A percentile compares a stretch with the other conserved stretches of the same genome.
Evolutionary conservation across 2,113 vertebrate genomes (phyloP).

Genomic region (Sarotherodon lohbergeri): DNA sequence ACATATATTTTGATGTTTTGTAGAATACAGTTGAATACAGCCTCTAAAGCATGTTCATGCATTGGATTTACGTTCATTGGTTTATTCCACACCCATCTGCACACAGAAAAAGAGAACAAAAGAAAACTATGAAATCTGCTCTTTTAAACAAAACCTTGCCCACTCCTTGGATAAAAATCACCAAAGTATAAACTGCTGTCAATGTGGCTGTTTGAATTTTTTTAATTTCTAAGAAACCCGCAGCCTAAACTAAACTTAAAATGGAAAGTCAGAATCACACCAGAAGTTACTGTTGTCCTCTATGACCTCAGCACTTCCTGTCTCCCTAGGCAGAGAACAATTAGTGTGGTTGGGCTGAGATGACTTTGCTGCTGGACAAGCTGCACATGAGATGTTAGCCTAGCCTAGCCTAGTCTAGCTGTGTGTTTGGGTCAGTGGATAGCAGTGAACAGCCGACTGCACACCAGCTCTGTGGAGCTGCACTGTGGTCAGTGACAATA

Average conservation of each 20-base stretch:
- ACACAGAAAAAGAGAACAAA: background rate
- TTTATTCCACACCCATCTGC: background rate
- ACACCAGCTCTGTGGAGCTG: constrained; percentile 11
- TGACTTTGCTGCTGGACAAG: constrained; percentile 65
- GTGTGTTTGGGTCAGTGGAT: constrained; percentile 42
- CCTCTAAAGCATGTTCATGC: background rate
- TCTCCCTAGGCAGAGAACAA: constrained; percentile 44
- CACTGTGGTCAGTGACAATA: background rate
- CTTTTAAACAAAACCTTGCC: background rate
- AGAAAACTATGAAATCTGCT: background rate
- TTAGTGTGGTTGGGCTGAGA: constrained; percentile 53
- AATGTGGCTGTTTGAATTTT: background rate
- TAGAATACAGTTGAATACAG: background rate
- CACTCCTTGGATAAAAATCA: background rate
- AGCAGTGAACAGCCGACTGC: constrained; percentile 9
- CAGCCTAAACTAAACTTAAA: background rate
- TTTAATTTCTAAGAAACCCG: background rate
- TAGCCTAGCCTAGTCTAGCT: constrained; percentile 26
- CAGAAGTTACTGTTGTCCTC: constrained; percentile 34
- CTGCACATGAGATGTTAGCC: constrained; percentile 28
- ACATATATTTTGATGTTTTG: background rate
- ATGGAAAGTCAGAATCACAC: constrained; percentile 10
- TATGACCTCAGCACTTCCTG: constrained; percentile 32
- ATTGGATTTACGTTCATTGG: background rate
- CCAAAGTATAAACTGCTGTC: background rate